phyloP scores from a whole-genome alignment of 2,113 vertebrate species.

The Paracanthobrama guichenoti region DNA sequence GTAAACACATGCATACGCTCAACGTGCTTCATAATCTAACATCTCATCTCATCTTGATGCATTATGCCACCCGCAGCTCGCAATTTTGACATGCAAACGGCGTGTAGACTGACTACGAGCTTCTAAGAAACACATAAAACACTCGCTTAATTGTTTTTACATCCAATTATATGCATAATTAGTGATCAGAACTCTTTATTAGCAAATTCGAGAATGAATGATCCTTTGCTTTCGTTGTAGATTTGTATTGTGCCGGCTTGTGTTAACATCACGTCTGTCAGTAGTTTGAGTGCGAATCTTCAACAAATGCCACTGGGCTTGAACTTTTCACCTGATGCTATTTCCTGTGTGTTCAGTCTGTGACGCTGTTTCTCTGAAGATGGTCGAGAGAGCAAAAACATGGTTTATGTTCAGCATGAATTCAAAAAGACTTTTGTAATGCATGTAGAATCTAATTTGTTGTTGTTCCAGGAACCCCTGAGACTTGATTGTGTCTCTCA shows the following conservation, averaged over 20 bases:
- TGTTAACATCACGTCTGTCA: conserved; percentile 55
- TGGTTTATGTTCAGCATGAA: neutral
- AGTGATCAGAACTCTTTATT: neutral
- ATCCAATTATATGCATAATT: neutral
- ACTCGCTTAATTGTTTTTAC: neutral
- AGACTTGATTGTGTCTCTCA: no score
- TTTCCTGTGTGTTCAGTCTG: conserved; percentile 59
- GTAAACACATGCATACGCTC: conserved; percentile 29
- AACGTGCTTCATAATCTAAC: conserved; percentile 10
- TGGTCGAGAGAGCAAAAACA: neutral
- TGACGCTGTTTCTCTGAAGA: neutral
- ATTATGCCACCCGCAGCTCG: conserved; percentile 14
- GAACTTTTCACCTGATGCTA: conserved; percentile 66
- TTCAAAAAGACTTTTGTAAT: neutral
- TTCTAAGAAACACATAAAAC: neutral
- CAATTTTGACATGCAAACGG: neutral
- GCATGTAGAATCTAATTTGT: no score
- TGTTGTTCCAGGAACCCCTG: no score
- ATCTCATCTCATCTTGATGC: conserved; percentile 28
- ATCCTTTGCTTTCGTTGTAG: neutral
- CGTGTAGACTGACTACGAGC: neutral
- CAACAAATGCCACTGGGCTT: conserved; percentile 67
- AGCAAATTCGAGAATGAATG: neutral
- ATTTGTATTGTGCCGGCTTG: neutral
- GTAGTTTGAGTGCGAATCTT: conserved; percentile 56